A percentile compares a stretch with the other conserved stretches of the same genome.
Conservation (phyloP, 2,888 invertebrate genomes). For the Lysandra coridon region DNA sequence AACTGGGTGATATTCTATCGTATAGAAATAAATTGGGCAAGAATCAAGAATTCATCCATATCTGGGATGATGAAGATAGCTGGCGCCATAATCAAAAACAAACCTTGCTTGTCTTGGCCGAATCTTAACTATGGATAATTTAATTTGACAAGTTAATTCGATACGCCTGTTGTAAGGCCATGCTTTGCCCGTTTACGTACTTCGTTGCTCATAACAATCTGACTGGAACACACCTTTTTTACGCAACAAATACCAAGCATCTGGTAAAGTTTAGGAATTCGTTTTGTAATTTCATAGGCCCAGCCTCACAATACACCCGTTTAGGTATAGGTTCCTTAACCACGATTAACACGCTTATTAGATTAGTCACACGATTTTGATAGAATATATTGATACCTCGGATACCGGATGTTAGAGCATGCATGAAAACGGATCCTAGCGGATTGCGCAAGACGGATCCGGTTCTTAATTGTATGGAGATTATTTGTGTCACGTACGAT, state of each 20-base stretch:
- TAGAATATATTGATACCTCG: conserved; percentile 7
- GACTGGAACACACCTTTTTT: conserved; percentile 22
- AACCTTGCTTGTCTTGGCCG: background rate
- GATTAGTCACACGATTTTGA: conserved; percentile 28
- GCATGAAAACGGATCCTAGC: conserved; percentile 30
- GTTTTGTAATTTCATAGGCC: conserved; percentile 17
- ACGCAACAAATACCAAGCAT: conserved; percentile 7
- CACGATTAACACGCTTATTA: conserved; percentile 11
- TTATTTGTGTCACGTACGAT: conserved; percentile 31
- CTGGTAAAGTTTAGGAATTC: conserved; percentile 10
- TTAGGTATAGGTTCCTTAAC: background rate
- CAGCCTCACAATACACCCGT: background rate
- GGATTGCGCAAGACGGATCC: conserved; percentile 30
- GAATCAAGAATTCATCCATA: too few relatives aligned
- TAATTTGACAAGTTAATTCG: background rate
- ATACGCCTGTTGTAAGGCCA: background rate
- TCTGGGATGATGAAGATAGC: background rate
- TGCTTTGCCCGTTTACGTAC: background rate
- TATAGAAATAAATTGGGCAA: too few relatives aligned
- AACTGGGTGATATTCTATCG: too few relatives aligned
- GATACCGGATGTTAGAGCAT: background rate
- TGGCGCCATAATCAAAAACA: background rate
- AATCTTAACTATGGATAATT: background rate
- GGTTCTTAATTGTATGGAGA: conserved; percentile 12
- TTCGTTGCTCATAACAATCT: conserved; percentile 14